Evolutionary conservation across 1,140 invertebrate genomes (phyloP).

Genomic region (Sesamia nonagrioides): DNA sequence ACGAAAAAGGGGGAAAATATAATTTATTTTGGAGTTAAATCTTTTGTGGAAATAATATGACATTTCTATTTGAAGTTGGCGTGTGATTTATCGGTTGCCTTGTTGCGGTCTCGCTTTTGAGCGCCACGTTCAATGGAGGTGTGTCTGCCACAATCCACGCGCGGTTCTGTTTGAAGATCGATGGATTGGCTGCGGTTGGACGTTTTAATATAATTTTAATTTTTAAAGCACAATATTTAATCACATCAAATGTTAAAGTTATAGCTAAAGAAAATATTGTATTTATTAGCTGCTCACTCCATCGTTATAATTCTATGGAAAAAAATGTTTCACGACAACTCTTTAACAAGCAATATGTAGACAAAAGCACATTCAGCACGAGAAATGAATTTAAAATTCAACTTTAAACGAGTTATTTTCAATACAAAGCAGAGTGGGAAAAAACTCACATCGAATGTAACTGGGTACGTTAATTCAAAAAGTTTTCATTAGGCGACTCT

Average conservation of each 20-base stretch:
- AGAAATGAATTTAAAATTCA: constrained; percentile 70
- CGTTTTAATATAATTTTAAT: constrained; percentile 43
- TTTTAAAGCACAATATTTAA: background rate
- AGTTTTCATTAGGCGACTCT: constrained; percentile 83
- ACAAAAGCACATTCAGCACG: constrained; percentile 54
- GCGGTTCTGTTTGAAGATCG: constrained; percentile 59
- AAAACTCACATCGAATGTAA: constrained; percentile 70
- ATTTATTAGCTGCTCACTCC: background rate
- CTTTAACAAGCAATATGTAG: background rate
- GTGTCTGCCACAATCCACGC: constrained; percentile 64
- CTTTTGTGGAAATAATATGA: constrained; percentile 88
- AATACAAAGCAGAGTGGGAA: constrained; percentile 78
- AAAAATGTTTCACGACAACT: background rate
- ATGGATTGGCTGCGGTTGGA: constrained; percentile 50
- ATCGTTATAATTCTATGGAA: background rate
- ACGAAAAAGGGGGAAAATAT: constrained; percentile 81
- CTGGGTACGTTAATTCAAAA: constrained; percentile 83
- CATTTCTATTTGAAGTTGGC: constrained; percentile 86
- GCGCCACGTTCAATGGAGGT: constrained; percentile 66
- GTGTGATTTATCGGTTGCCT: constrained; percentile 84
- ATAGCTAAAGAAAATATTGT: background rate
- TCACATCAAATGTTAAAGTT: background rate
- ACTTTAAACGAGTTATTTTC: constrained; percentile 78
- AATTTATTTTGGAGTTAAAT: constrained; percentile 88
- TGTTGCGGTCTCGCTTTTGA: constrained; percentile 71